Evolutionary conservation across 2,797 vertebrate species (phyloP).

Genomic region (Todus mexicanus): DNA sequence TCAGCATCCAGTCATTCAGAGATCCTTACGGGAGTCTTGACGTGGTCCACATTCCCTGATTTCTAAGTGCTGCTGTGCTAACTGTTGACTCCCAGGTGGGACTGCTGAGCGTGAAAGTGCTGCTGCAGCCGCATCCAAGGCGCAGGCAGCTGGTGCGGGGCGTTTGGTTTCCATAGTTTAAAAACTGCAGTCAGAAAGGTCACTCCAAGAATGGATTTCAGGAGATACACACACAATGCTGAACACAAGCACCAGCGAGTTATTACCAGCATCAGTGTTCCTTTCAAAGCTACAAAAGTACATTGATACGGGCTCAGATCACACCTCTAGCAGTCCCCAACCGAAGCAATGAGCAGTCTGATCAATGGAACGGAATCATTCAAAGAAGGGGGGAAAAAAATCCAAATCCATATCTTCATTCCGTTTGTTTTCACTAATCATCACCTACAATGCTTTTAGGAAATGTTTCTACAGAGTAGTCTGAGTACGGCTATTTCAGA

Average conservation of each 20-base stretch:
- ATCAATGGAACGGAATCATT: not conserved
- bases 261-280: not conserved
- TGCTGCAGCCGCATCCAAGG: not conserved
- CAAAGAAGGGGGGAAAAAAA: not conserved
- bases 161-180: not conserved
- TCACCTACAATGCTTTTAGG: not conserved
- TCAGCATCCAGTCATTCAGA: not conserved
- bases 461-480: not conserved
- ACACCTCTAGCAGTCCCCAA: not conserved
- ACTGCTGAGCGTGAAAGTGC: too few relatives aligned
- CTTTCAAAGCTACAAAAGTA: not conserved
- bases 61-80: not conserved
- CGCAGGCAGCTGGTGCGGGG: not conserved
- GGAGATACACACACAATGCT: not conserved
- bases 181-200: not conserved
- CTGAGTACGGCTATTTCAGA: not conserved
- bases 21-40: not conserved
- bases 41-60: not conserved
- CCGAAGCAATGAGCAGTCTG: not conserved
- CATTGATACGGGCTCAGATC: not conserved
- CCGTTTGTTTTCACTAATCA: not conserved
- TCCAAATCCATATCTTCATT: not conserved
- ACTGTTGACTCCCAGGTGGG: not conserved
- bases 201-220: not conserved
- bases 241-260: not conserved